A percentile compares a stretch with the other conserved stretches of the same genome.
phyloP scores from a whole-genome alignment of 2,113 vertebrate species.

The Microtus richardsoni region DNA sequence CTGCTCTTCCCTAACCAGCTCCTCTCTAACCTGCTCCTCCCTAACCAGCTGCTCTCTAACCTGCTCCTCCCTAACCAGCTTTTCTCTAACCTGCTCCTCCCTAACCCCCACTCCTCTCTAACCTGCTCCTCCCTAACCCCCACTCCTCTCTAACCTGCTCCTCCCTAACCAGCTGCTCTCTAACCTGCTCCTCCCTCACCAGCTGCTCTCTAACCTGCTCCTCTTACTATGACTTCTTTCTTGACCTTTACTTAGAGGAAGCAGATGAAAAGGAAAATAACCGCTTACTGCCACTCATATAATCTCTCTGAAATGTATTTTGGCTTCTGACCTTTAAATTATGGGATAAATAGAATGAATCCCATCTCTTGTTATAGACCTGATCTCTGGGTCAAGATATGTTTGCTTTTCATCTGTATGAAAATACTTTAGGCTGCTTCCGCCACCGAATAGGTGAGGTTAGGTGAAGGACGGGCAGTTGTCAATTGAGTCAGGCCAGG shows the following conservation, averaged over 20 bases:
- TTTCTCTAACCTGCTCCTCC: background rate
- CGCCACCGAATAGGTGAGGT: background rate
- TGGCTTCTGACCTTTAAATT: slow-evolving; percentile 74
- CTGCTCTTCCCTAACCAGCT: background rate
- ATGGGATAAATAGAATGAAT: slow-evolving; percentile 70
- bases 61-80: background rate
- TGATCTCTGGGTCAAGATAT: slow-evolving; percentile 63
- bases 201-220: background rate
- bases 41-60: no score
- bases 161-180: no score
- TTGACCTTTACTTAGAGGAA: slow-evolving; percentile 65
- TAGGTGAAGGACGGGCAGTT: background rate
- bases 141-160: no score
- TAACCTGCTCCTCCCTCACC: background rate
- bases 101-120: background rate
- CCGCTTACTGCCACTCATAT: slow-evolving; percentile 45
- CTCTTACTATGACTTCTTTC: slow-evolving; percentile 34
- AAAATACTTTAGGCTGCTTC: slow-evolving; percentile 60
- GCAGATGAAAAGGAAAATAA: slow-evolving; percentile 62
- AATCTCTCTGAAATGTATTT: slow-evolving; percentile 68
- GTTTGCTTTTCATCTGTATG: slow-evolving; percentile 74
- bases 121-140: background rate
- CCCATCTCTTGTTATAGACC: slow-evolving; percentile 34
- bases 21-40: no score
- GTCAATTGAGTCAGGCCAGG: background rate